These are phyloP conservation scores for Cydia pomonella DNA, from an alignment of 1,140 invertebrate genomes.

Conservation along the genomic window DNA sequence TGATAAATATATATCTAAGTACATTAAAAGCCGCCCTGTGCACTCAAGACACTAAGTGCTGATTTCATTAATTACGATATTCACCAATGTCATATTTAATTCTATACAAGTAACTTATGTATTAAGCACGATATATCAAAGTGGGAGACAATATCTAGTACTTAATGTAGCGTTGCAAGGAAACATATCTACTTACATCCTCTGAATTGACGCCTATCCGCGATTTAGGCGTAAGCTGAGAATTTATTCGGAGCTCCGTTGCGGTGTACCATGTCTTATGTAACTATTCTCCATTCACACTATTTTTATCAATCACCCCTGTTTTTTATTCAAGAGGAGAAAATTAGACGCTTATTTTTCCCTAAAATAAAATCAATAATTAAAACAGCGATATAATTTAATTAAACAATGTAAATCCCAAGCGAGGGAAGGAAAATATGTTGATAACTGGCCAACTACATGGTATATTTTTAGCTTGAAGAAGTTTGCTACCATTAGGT, in stretches of 20 bases:
- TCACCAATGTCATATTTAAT: no score
- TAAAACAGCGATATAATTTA: no score
- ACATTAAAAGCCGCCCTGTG: no score
- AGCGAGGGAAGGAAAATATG: no score
- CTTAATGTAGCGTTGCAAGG: neutral
- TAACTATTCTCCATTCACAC: neutral
- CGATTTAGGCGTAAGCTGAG: constrained; percentile 28
- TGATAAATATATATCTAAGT: no score
- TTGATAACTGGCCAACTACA: neutral
- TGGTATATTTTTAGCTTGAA: neutral
- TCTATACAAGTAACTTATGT: neutral
- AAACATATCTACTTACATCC: constrained; percentile 24
- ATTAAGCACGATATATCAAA: neutral
- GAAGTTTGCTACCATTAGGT: neutral
- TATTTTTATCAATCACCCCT: neutral
- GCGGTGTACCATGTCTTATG: constrained; percentile 2
- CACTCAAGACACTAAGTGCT: neutral
- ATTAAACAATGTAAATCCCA: no score
- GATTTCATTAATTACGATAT: no score
- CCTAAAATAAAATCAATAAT: neutral
- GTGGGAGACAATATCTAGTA: neutral
- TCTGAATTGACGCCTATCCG: constrained; percentile 8
- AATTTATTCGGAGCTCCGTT: neutral
- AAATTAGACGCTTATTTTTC: no score
- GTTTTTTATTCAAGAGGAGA: no score